Percentiles rank a stretch among this genome's conserved stretches.
These are phyloP conservation scores for Mimachlamys varia DNA, from an alignment of 2,888 invertebrate species.

Conservation along the genomic window DNA sequence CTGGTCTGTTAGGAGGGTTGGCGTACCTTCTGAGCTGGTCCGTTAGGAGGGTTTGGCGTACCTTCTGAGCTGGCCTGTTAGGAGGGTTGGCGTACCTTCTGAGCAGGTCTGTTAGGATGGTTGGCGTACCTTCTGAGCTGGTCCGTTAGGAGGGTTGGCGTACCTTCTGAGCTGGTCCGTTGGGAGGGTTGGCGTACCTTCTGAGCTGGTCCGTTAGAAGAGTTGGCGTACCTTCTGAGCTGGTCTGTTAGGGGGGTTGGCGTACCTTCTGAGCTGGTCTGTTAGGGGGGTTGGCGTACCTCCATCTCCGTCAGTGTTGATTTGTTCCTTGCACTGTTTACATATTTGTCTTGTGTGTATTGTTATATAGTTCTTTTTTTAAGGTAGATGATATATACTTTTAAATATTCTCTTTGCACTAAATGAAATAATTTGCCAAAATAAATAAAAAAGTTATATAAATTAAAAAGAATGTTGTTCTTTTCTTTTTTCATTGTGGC, in stretches of 20 bases:
- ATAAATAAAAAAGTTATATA: constrained; percentile 1
- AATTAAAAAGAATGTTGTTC: not conserved
- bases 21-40: not conserved
- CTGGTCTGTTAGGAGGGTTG: not conserved
- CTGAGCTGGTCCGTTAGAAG: not conserved
- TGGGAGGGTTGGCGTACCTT: not conserved
- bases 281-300: not conserved
- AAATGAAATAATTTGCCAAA: constrained; percentile 27
- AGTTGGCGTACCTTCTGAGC: not conserved
- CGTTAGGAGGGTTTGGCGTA: too few relatives aligned
- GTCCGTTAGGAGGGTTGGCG: not conserved
- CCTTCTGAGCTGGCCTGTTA: not conserved
- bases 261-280: not conserved
- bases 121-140: not conserved
- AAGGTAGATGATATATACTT: constrained; percentile 15
- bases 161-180: not conserved
- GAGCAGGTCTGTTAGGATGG: not conserved
- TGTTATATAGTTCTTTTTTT: constrained; percentile 31
- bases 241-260: not conserved
- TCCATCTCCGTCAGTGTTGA: not conserved
- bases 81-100: not conserved
- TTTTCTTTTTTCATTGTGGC: not conserved
- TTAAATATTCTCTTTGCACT: constrained; percentile 31
- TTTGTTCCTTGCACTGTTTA: not conserved
- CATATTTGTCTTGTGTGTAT: not conserved